phyloP scores from a whole-genome alignment of 2,113 vertebrate species.

The Heliornis fulica region DNA sequence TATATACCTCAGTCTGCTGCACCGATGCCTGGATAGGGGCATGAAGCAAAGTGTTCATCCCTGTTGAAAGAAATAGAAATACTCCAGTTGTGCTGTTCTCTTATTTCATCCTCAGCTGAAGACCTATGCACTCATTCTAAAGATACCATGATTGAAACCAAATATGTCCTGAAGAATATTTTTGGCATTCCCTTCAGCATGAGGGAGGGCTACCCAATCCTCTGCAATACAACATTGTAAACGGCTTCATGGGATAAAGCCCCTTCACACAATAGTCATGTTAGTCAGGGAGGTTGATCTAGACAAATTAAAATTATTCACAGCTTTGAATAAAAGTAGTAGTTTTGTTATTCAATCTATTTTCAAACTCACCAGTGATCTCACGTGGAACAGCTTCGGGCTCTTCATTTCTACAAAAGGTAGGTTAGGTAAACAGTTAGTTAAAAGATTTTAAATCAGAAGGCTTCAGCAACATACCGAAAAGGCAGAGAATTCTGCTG shows the following conservation, averaged over 20 bases:
- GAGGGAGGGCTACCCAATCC: fast-evolving
- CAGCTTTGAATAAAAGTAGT: neutral
- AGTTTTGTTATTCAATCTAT: neutral
- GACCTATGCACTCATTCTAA: neutral
- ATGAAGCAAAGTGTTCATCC: constrained; percentile 79
- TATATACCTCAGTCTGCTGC: constrained; percentile 72
- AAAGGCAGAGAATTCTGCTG: neutral
- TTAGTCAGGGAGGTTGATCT: neutral
- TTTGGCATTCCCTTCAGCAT: neutral
- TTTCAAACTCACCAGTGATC: constrained; percentile 73
- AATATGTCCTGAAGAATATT: neutral
- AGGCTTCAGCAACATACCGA: neutral
- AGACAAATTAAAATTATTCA: neutral
- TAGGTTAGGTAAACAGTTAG: neutral
- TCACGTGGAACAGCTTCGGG: constrained; percentile 30
- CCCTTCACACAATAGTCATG: fast-evolving
- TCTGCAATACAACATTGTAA: neutral
- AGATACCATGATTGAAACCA: neutral
- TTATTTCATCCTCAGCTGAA: neutral
- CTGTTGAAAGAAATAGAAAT: constrained; percentile 52
- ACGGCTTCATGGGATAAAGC: neutral
- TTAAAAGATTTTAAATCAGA: neutral
- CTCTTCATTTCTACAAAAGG: constrained; percentile 59
- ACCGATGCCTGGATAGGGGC: constrained; percentile 74
- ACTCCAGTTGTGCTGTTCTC: neutral